phyloP scores from a whole-genome alignment of 2,797 vertebrate species.

The Poeciliopsis gracilis region DNA sequence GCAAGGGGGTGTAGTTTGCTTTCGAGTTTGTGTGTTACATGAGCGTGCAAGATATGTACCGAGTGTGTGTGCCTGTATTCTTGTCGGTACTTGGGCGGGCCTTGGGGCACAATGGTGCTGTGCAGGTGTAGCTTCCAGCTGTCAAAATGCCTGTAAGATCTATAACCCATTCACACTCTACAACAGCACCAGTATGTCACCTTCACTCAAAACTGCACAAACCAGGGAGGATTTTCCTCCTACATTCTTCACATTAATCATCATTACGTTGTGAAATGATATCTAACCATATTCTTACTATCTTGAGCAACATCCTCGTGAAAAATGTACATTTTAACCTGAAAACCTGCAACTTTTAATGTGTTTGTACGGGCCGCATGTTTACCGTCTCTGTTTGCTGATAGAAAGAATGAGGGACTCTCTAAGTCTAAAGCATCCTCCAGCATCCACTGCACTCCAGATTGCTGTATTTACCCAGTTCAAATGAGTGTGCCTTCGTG shows the following conservation, averaged over 20 bases:
- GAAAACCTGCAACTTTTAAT: conserved; percentile 40
- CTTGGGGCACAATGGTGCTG: conserved; percentile 67
- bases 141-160: conserved; percentile 77
- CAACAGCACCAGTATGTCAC: conserved; percentile 45
- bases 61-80: conserved; percentile 44
- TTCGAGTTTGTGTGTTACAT: conserved; percentile 63
- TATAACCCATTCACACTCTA: conserved; percentile 63
- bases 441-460: conserved; percentile 72
- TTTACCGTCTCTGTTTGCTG: conserved; percentile 73
- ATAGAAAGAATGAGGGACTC: conserved; percentile 75
- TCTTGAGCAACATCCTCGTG: background rate
- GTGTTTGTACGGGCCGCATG: conserved; percentile 57
- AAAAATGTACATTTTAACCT: conserved; percentile 24
- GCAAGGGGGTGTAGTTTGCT: conserved; percentile 78
- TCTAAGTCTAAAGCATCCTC: conserved; percentile 76
- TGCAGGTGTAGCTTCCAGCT: conserved; percentile 84
- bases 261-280: conserved; percentile 1
- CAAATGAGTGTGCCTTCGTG: conserved; percentile 70
- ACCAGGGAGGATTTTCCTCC: conserved; percentile 7
- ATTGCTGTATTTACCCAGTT: conserved; percentile 80
- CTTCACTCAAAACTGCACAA: conserved; percentile 10
- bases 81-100: conserved; percentile 56
- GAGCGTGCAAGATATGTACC: conserved; percentile 39
- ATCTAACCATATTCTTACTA: background rate
- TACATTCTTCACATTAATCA: conserved; percentile 4